Conservation (phyloP, 2,797 vertebrate species). For the Eospalax fontanierii region DNA sequence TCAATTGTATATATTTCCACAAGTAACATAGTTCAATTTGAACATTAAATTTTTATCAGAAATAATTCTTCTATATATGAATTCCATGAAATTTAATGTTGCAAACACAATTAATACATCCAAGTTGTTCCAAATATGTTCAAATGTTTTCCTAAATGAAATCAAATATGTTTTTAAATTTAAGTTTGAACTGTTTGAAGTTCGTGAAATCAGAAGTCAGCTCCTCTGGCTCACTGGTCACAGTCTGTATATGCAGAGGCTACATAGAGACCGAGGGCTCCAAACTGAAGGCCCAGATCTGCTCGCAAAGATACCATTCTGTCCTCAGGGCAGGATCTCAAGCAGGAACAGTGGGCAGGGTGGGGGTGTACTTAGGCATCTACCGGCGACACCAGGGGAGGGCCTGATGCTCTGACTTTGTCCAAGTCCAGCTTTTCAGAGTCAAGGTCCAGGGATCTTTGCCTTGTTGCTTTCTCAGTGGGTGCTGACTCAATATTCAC, state of each 20-base stretch:
- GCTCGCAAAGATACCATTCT: not conserved
- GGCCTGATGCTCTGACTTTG: not conserved
- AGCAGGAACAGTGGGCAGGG: not conserved
- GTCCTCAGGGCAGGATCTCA: not conserved
- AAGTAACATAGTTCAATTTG: not conserved
- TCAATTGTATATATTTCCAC: not conserved
- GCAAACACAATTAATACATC: conserved; percentile 40
- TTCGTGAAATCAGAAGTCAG: not conserved
- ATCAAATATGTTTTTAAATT: conserved; percentile 45
- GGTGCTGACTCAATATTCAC: not conserved
- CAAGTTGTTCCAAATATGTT: conserved; percentile 33
- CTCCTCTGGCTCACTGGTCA: not conserved
- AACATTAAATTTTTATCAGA: conserved; percentile 12
- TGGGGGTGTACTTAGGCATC: too few species aligned
- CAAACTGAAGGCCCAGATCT: accelerated
- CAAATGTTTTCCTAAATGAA: conserved; percentile 20
- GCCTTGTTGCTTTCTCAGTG: not conserved
- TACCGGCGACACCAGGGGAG: not conserved
- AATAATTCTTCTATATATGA: conserved; percentile 50
- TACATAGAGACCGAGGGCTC: accelerated
- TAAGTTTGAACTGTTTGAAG: conserved; percentile 35
- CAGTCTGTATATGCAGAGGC: not conserved
- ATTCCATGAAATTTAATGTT: conserved; percentile 21
- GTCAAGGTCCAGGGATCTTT: not conserved
- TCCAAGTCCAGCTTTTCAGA: not conserved